These are phyloP conservation scores for Chlorodrepanis virens DNA, from an alignment of 2,113 vertebrate species.

Conservation along the genomic window DNA sequence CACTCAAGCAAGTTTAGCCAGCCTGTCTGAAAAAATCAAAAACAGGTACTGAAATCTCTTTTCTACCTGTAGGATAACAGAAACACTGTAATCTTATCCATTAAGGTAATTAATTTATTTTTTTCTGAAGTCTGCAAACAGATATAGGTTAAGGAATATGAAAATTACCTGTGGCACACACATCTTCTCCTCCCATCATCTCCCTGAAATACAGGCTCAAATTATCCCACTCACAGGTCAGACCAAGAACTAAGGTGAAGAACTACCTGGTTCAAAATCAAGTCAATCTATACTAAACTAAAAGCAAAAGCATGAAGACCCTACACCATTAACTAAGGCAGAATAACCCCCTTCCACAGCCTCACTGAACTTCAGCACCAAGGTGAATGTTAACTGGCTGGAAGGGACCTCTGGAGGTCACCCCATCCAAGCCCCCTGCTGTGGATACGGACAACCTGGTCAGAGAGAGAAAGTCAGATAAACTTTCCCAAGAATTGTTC, in stretches of 20 bases:
- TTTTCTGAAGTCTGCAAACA: neutral
- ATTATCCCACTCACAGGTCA: neutral
- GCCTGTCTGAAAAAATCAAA: neutral
- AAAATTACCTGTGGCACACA: neutral
- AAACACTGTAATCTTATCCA: neutral
- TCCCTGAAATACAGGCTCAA: neutral
- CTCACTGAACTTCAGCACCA: neutral
- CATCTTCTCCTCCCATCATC: neutral
- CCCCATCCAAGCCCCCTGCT: neutral
- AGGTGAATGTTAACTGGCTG: neutral
- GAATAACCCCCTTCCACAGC: neutral
- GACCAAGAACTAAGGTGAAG: neutral
- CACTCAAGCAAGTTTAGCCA: neutral
- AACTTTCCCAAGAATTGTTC: neutral
- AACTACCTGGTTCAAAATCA: neutral
- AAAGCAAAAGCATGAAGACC: neutral
- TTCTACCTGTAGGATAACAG: neutral
- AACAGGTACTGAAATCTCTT: neutral
- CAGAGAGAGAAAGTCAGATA: neutral
- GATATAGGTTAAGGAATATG: neutral
- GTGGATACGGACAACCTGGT: neutral
- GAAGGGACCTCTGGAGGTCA: neutral
- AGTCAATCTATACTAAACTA: neutral
- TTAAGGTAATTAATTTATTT: neutral
- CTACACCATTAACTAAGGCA: neutral